Percentiles rank a stretch among this genome's conserved stretches.
phyloP scores from a whole-genome alignment of 2,797 vertebrate species.

The Carcharodon carcharias region DNA sequence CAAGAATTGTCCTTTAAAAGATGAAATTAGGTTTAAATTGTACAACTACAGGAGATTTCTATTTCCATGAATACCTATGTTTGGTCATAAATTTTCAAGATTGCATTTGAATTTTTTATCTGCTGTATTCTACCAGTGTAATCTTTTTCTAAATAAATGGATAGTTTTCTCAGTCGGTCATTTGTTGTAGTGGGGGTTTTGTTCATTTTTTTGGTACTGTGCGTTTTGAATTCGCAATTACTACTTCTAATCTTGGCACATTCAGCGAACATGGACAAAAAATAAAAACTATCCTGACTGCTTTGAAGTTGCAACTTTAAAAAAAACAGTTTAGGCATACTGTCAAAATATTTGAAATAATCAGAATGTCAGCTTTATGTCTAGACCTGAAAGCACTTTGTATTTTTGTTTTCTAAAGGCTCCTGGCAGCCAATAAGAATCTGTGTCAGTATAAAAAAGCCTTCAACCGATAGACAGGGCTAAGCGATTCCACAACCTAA shows the following conservation, averaged over 20 bases:
- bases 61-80: constrained; percentile 55
- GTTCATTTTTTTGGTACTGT: constrained; percentile 49
- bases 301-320: background rate
- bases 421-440: background rate
- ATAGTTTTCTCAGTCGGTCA: constrained; percentile 96
- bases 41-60: constrained; percentile 75
- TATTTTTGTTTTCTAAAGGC: background rate
- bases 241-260: background rate
- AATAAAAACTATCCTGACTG: background rate
- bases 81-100: constrained; percentile 76
- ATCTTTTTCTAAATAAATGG: constrained; percentile 91
- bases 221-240: background rate
- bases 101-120: constrained; percentile 92
- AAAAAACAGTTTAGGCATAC: background rate
- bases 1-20: constrained; percentile 61
- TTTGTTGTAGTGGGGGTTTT: constrained; percentile 64
- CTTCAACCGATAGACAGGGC: background rate
- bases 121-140: constrained; percentile 96
- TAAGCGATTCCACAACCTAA: no score
- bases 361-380: background rate
- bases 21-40: constrained; percentile 68
- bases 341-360: background rate
- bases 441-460: background rate
- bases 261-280: background rate
- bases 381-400: background rate